Evolutionary conservation across 2,888 invertebrate species (phyloP), one percentile per base, ranked within the genome.

Genomic region (Meta bourneti): DNA sequence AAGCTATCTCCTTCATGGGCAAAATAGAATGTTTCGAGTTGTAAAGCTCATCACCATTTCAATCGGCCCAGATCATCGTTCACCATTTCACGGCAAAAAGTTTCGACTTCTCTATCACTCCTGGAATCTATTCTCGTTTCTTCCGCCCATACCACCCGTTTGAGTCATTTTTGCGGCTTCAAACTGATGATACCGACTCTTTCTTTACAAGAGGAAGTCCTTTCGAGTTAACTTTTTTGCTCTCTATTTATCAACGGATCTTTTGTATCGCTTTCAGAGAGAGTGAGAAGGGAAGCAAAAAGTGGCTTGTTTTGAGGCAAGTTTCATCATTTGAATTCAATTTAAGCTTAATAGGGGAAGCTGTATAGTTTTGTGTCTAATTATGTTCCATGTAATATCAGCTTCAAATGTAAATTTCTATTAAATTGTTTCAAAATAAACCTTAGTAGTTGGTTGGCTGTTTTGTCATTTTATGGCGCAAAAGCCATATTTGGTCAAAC

Each of bases 31-130:
- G 49, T 77, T 77, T 8, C 77, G 70, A 69, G 80, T 80, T 19
- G 80, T 80, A 69, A 61, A 52, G 11, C 69, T 80, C 80, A 69
- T 80, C 80, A 80, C 80, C 80, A 80, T 80, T 80, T 80, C 80
- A 80, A 80, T 80, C 61, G 69, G 48, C 13, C 5, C 61, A 69
- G 34, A 34, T 34, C 34, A 49, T 80, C 80, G 13, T 19, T 69
- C 20, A 52, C 78, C 78, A 78, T 52, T 78, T 78, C 52, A 78
- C 69, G 16, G 34, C 69, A 69, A 69, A 69, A 61, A 61, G 11
- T 80, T 80, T 69, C 16, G 52, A 61, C 19, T 61, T 34, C 34
- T 61, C 19, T 69, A 13, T 69, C 61, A 61, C 20, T 75, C 74
- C 13, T 4, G 13, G 48, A 20, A 13, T 75, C 34, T 11, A 75